These are phyloP conservation scores for Tragelaphus buxtoni DNA, from an alignment of 2,113 vertebrate genomes.

Conservation along the genomic window DNA sequence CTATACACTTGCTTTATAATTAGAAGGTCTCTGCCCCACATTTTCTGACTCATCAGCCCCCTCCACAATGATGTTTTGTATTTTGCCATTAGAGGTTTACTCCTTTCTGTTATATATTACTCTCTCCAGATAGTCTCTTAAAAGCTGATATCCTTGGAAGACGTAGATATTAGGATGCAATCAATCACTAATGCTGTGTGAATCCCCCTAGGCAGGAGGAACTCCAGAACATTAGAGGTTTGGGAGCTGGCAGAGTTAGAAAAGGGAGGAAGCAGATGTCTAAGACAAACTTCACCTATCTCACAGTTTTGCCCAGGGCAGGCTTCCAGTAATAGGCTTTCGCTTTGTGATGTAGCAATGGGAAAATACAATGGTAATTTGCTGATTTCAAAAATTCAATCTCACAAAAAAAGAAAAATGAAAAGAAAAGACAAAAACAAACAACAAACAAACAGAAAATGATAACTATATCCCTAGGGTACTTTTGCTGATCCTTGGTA, in stretches of 20 bases:
- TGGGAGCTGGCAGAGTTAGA: not conserved
- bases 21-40: not conserved
- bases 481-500: not conserved
- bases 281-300: slow-evolving; percentile 1
- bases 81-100: not conserved
- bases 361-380: slow-evolving; percentile 4
- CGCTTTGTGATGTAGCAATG: not conserved
- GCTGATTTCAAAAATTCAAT: slow-evolving; percentile 9
- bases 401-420: not conserved
- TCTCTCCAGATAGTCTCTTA: not conserved
- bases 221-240: not conserved
- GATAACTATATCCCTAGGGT: not conserved
- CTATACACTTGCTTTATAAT: not conserved
- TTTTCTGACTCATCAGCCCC: not conserved
- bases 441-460: not conserved
- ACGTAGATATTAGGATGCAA: not conserved
- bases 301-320: not conserved
- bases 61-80: not conserved
- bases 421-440: not conserved
- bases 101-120: not conserved
- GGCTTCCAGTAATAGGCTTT: not conserved
- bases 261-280: not conserved
- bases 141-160: not conserved
- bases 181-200: not conserved
- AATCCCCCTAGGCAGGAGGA: not conserved